Base-by-base conservation (phyloP, 2,113 vertebrate species). In the Clupea harengus region DNA sequence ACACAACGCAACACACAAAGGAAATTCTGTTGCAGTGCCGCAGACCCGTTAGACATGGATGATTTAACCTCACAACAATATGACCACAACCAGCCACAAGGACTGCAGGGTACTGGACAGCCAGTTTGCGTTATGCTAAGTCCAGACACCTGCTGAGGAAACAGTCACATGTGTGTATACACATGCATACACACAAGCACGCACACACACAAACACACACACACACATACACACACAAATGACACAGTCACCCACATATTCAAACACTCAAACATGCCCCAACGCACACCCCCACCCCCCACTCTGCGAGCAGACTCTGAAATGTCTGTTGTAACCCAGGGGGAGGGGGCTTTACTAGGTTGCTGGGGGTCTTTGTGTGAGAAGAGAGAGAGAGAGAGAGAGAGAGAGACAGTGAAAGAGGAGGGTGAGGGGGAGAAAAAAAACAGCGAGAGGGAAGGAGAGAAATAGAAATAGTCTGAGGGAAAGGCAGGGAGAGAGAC, bases 331-430 rank as follows among this genome's bases (percentile, higher is more conserved):
- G 86, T 91, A 90, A 81, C 75, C 92, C 89, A 89, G 91, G 92
- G 91, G 93, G 91, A 89, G 92, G 93, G 93, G 90, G 92, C 92
- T 92, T 92, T 90, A 92, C 91, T 91, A 90, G 93, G 90, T 84
- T 82, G 88, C 89, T 84, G 90, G 91, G 88, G 90, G 91, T 91
- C 89, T 92, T 89, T 91, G 90, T 90, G 89, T 88, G 85, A 85
- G 89, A 80, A 84, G 46, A 92, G 91, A 92, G 64, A 85, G 22
- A 50, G 84, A 15, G 83, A 80, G 52, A 47, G 67, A 45, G 82
- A 84, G 72, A 86, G 92, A 84, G 52, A 47, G 67, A 45, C 78
- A 82, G 72, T 84, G 92, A 39, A 39, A 39, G 39, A 39, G 78
- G 81, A 72, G 82, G 82, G 82, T 82, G 86, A 82, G 78, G 45